Conservation (phyloP, 2,888 invertebrate species). For the Galerucella nymphaeae region DNA sequence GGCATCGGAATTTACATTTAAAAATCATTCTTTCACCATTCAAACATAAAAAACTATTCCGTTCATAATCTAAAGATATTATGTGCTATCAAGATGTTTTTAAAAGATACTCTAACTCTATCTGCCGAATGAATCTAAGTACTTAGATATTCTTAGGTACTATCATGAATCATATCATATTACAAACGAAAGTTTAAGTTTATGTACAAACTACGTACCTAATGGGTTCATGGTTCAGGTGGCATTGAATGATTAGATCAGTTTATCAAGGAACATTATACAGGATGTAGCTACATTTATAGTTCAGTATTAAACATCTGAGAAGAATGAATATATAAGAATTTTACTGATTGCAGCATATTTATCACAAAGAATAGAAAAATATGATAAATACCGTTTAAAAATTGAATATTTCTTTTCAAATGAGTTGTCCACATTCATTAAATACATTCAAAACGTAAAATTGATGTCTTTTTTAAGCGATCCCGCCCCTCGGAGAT, state of each 20-base stretch:
- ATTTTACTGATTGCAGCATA: no score
- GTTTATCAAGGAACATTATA: not conserved
- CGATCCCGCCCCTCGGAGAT: slow-evolving; percentile 1
- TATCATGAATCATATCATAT: slow-evolving; percentile 4
- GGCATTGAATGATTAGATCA: not conserved
- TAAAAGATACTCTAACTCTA: not conserved
- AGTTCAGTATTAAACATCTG: no score
- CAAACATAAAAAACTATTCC: no score
- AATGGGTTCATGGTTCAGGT: not conserved
- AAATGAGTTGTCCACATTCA: not conserved
- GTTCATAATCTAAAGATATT: slow-evolving; percentile 5
- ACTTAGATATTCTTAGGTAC: not conserved
- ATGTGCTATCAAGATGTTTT: slow-evolving; percentile 6
- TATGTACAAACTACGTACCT: not conserved
- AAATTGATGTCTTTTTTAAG: slow-evolving; percentile 3
- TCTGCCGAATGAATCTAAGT: not conserved
- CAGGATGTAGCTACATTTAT: not conserved
- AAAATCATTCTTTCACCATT: no score
- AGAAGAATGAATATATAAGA: no score
- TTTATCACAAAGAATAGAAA: no score
- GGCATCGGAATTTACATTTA: no score
- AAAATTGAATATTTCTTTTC: not conserved
- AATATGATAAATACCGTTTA: no score
- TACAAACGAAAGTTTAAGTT: slow-evolving; percentile 2
- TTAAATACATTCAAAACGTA: not conserved